phyloP scores from a whole-genome alignment of 2,113 vertebrate species.

The Cryptotis parvus region DNA sequence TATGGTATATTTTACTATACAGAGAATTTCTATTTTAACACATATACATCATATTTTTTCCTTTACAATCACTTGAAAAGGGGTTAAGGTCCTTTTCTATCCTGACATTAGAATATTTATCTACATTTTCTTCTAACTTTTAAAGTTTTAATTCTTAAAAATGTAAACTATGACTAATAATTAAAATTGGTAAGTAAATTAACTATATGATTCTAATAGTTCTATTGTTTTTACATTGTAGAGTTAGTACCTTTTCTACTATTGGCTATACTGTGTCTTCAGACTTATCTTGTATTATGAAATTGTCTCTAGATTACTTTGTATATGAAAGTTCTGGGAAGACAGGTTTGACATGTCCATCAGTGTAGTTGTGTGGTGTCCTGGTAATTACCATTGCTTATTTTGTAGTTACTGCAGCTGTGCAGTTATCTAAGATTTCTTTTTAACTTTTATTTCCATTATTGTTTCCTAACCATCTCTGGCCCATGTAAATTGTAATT shows the following conservation, averaged over 20 bases:
- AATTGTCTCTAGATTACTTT: neutral
- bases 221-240: neutral
- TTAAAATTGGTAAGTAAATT: neutral
- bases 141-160: conserved; percentile 22
- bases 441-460: neutral
- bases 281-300: neutral
- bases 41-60: neutral
- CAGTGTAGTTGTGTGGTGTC: neutral
- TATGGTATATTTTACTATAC: neutral
- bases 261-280: neutral
- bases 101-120: neutral
- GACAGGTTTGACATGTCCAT: neutral
- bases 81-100: neutral
- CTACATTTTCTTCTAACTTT: conserved; percentile 20
- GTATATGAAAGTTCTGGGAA: neutral
- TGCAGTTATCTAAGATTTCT: no score
- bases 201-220: neutral
- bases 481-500: neutral
- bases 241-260: neutral
- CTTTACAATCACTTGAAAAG: neutral
- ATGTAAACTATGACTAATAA: neutral
- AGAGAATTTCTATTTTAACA: conserved; percentile 20
- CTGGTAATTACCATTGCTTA: neutral
- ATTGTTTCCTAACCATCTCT: neutral
- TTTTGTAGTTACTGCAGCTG: no score